These are phyloP conservation scores for Gonatopus flavifemur DNA, from an alignment of 1,140 invertebrate genomes.

Conservation along the genomic window DNA sequence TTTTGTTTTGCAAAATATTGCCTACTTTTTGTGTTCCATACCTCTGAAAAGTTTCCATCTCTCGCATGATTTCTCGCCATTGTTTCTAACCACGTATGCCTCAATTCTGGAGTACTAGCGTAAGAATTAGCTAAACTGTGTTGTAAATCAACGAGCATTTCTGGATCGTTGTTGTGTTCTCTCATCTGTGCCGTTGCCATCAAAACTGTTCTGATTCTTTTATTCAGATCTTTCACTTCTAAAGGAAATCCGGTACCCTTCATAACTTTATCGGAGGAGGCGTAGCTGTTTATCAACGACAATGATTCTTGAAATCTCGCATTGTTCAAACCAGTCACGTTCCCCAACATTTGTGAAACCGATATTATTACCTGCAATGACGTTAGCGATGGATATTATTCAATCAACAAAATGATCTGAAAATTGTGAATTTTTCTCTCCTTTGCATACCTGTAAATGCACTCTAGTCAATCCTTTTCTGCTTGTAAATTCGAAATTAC, in stretches of 20 bases:
- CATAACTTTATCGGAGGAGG: constrained; percentile 90
- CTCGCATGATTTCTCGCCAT: constrained; percentile 85
- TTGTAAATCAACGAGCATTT: constrained; percentile 89
- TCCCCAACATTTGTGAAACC: constrained; percentile 87
- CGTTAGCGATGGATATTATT: neutral
- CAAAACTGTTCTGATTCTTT: constrained; percentile 87
- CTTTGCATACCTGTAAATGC: constrained; percentile 74
- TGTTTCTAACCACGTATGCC: constrained; percentile 91
- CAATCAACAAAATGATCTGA: neutral
- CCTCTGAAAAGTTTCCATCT: constrained; percentile 78
- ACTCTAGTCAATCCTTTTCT: constrained; percentile 83
- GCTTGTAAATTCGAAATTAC: constrained; percentile 87
- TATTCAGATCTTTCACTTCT: constrained; percentile 90
- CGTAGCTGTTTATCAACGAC: constrained; percentile 90
- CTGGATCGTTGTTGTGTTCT: constrained; percentile 85
- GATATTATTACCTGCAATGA: constrained; percentile 77
- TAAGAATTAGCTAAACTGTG: constrained; percentile 93
- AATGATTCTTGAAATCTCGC: constrained; percentile 88
- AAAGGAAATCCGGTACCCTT: constrained; percentile 83
- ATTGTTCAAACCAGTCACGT: constrained; percentile 83
- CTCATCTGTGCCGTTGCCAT: constrained; percentile 92
- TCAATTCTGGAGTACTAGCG: constrained; percentile 87
- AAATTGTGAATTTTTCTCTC: neutral
- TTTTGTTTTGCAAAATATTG: neutral
- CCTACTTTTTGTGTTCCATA: constrained; percentile 14